Conservation (phyloP, 2,888 invertebrate genomes). For the Idaea straminata region DNA sequence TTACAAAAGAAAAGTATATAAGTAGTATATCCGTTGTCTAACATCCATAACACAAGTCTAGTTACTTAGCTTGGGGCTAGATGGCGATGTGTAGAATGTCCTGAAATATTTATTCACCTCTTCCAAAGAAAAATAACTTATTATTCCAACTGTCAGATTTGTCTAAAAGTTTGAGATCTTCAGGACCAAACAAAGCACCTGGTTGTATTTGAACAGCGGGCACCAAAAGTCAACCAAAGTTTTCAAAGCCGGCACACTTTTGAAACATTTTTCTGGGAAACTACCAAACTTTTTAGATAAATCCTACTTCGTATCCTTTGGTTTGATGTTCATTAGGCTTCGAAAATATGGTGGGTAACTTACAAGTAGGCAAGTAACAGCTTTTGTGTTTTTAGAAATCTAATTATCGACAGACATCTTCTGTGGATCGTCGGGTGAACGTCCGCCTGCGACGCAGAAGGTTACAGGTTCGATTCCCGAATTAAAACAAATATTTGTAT, state of each 20-base stretch:
- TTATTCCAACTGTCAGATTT: neutral
- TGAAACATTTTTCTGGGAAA: constrained; percentile 23
- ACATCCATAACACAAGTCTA: no score
- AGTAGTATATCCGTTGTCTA: no score
- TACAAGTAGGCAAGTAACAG: no score
- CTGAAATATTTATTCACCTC: neutral
- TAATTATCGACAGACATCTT: no score
- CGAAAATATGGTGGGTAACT: neutral
- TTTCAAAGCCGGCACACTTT: constrained; percentile 13
- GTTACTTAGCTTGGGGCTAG: no score
- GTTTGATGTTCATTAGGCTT: neutral
- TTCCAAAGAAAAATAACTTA: neutral
- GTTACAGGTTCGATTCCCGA: no score
- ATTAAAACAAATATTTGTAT: no score
- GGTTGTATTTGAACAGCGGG: constrained; percentile 18
- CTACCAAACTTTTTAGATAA: constrained; percentile 21
- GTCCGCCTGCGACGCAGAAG: no score
- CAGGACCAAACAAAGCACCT: constrained; percentile 13
- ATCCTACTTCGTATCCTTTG: constrained; percentile 5
- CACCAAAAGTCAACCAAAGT: constrained; percentile 24
- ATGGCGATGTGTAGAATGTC: no score
- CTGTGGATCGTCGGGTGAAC: no score
- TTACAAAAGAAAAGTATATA: no score
- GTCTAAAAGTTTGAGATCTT: constrained; percentile 14
- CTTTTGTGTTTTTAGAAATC: no score